phyloP scores from a whole-genome alignment of 2,888 invertebrate genomes.

The Platycnemis pennipes region DNA sequence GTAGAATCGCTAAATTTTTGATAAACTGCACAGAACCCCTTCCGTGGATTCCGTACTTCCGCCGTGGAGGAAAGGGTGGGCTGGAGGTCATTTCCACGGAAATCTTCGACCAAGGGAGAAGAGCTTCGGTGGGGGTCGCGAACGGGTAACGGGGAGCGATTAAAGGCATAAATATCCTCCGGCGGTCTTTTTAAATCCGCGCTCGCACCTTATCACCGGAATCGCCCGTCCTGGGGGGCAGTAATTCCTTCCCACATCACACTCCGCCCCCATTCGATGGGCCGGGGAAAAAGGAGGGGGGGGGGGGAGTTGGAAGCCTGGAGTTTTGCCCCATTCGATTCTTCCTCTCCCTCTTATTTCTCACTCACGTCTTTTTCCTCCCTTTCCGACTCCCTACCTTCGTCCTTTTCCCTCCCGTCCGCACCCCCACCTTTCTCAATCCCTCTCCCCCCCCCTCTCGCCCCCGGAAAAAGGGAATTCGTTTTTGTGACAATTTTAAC shows the following conservation, averaged over 20 bases:
- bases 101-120: conserved; percentile 1
- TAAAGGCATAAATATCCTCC: conserved; percentile 64
- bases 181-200: conserved; percentile 65
- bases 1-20: conserved; percentile 33
- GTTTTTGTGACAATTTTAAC: conserved; percentile 68
- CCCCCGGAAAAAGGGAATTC: conserved; percentile 48
- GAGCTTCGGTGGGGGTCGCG: not conserved
- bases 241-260: conserved; percentile 66
- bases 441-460: not conserved
- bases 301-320: not conserved
- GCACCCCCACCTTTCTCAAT: not conserved
- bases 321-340: conserved; percentile 51
- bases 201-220: conserved; percentile 65
- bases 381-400: not conserved
- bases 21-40: conserved; percentile 20
- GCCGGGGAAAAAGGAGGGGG: not conserved
- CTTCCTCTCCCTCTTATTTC: not conserved
- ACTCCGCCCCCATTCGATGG: conserved; percentile 16
- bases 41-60: conserved; percentile 20
- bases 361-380: not conserved
- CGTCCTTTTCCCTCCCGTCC: not conserved
- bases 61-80: not conserved
- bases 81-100: conserved; percentile 37
- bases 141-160: conserved; percentile 49
- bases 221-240: conserved; percentile 54